These are phyloP conservation scores for Tonatia bakeri DNA, from an alignment of 2,113 vertebrate genomes.

Conservation along the genomic window DNA sequence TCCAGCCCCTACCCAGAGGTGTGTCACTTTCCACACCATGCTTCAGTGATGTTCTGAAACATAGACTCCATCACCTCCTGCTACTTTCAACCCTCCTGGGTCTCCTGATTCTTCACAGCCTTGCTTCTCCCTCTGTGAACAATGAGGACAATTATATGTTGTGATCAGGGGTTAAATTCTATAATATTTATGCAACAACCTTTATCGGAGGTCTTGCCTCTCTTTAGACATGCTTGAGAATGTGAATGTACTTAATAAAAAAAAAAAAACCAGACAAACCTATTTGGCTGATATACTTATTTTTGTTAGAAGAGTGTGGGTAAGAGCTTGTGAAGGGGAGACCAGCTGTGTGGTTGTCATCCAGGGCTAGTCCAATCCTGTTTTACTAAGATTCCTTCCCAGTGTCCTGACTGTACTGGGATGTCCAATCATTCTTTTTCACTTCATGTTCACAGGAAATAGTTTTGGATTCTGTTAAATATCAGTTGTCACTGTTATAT, in stretches of 20 bases:
- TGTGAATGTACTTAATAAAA: not conserved
- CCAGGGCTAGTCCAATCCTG: too few relatives aligned
- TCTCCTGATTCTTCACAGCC: not conserved
- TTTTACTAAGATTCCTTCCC: not conserved
- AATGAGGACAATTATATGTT: not conserved
- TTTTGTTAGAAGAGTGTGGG: not conserved
- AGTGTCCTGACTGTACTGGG: not conserved
- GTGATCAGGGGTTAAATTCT: not conserved
- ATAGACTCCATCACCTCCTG: too few relatives aligned
- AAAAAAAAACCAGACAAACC: not conserved
- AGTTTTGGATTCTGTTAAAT: not conserved
- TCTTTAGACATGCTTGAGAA: not conserved
- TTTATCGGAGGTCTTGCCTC: not conserved
- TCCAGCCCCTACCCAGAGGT: too few relatives aligned
- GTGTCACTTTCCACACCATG: too few relatives aligned
- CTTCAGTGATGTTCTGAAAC: too few relatives aligned
- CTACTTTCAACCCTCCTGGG: too few relatives aligned
- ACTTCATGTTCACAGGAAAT: not conserved
- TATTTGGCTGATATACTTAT: not conserved
- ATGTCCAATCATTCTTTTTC: not conserved
- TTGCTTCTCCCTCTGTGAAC: not conserved
- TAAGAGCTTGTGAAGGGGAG: not conserved
- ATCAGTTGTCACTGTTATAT: not conserved
- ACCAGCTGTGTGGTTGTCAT: not conserved
- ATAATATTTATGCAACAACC: not conserved